Percentiles rank a stretch among this genome's conserved stretches.
Evolutionary conservation across 2,113 vertebrate species (phyloP).

Genomic region (Larimichthys crocea): DNA sequence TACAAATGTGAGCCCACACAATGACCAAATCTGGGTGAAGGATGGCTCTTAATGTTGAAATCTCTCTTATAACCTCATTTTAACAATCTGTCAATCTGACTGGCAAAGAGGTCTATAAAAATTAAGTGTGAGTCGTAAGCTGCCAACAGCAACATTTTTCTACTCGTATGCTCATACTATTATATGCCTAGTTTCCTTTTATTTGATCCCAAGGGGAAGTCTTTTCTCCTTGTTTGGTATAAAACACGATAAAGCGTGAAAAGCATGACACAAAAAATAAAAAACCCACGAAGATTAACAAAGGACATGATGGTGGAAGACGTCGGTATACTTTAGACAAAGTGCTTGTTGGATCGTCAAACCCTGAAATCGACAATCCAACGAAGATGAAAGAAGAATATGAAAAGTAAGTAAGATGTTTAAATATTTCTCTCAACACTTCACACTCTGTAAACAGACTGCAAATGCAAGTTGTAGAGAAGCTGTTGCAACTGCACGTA

Average conservation of each 20-base stretch:
- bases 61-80: neutral
- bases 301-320: neutral
- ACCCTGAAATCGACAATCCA: too few species aligned
- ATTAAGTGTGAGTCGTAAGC: neutral
- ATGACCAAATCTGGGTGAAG: neutral
- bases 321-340: neutral
- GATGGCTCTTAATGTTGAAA: neutral
- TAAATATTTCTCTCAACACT: too few species aligned
- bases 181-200: neutral
- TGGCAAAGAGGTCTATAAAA: neutral
- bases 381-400: too few species aligned
- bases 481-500: neutral
- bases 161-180: neutral
- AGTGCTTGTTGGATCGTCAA: neutral
- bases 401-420: too few species aligned
- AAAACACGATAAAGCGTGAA: neutral
- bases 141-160: neutral
- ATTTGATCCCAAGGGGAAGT: neutral
- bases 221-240: neutral
- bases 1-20: conserved; percentile 6
- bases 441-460: neutral
- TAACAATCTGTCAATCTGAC: neutral
- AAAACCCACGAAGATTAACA: neutral
- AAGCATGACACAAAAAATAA: neutral
- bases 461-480: neutral